Base-by-base conservation (phyloP, 2,113 vertebrate species). In the Xiphophorus maculatus region DNA sequence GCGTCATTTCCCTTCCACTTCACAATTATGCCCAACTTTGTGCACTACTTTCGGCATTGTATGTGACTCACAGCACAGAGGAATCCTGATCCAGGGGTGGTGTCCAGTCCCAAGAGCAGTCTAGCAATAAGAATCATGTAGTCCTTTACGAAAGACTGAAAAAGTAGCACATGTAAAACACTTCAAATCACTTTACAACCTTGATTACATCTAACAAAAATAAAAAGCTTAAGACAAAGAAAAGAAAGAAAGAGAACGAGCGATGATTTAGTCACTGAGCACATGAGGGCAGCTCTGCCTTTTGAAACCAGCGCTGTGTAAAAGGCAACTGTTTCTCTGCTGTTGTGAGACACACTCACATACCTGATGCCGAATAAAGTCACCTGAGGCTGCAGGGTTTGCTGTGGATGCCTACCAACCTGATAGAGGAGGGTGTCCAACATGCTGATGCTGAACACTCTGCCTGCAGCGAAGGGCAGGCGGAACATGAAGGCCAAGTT, bases 131-230 rank as follows among this genome's bases (percentile, higher is more conserved):
- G 96, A 90, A 99, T 98, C 97, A 99, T 99, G 93, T 99, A 99
- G 89, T 99, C 98, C 91, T 99, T 99, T 81, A 99, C 97, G n/a
- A 99, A 99, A 1, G 97, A 99, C 98, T 99, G 77, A n/a, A 3
- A 78, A 4, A 79, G 86, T 89, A 90, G 30, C 10, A 71, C 13
- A 78, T 9, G 22, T 85, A 69, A 79, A 76, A 79, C 35, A 33
- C 9, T 0, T 65, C 48, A 25, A 12, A 72, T 60, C n/a, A 6
- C 25, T 42, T 63, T 5, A 66, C 0, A 48, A 28, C 13, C 11
- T 65, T 22, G 11, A 0, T 35, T 10, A 40, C 28, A 28, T 32
- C 58, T 62, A 5, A 33, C 51, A 37, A 63, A 28, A 25, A 42
- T 29, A 25, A 61, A n/a, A 19, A 19, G 48, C 48, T 7, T 25